These are phyloP conservation scores for Oreochromis grahami DNA, from an alignment of 2,797 vertebrate genomes.

Conservation along the genomic window DNA sequence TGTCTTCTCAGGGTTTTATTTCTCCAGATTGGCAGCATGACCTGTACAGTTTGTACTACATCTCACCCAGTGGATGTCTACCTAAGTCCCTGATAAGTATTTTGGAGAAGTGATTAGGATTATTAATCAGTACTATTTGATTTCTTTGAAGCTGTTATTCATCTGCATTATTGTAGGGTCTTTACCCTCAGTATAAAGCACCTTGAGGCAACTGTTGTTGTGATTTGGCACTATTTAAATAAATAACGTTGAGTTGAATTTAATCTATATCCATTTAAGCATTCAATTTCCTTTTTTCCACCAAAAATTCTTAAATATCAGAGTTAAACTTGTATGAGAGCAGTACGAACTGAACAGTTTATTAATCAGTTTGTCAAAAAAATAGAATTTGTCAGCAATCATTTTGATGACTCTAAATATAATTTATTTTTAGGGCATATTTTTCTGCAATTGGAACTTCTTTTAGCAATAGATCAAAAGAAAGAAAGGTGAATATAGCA, in stretches of 20 bases:
- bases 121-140: not conserved
- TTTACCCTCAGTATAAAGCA: not conserved
- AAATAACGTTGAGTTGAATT: not conserved
- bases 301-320: not conserved
- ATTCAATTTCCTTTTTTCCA: not conserved
- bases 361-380: not conserved
- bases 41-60: not conserved
- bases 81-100: not conserved
- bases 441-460: not conserved
- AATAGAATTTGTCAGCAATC: not conserved
- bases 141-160: not conserved
- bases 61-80: not conserved
- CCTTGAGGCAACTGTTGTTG: not conserved
- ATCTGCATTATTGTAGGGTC: not conserved
- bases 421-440: not conserved
- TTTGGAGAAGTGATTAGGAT: not conserved
- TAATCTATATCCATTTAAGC: not conserved
- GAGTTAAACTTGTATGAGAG: fast-evolving
- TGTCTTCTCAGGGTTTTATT: not conserved
- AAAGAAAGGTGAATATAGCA: not conserved
- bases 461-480: not conserved
- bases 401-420: not conserved
- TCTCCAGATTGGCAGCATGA: not conserved
- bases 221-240: not conserved
- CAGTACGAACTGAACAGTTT: not conserved